A percentile compares a stretch with the other conserved stretches of the same genome.
Evolutionary conservation across 2,888 invertebrate species (phyloP).

Genomic region (Hipparchia sbordonii): DNA sequence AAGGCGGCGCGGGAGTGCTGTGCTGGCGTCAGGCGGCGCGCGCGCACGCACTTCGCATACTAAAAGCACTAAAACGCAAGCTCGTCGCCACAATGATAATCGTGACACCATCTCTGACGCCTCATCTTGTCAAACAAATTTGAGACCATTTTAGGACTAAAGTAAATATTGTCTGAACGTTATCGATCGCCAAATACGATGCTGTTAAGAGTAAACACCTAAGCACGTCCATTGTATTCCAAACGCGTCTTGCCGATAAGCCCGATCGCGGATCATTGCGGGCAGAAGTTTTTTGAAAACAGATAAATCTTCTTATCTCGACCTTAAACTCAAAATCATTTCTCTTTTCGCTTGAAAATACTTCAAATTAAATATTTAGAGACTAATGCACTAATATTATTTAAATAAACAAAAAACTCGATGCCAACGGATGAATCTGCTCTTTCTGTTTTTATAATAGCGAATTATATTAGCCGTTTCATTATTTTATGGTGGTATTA

Average conservation of each 20-base stretch:
- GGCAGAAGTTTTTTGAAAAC: slow-evolving; percentile 49
- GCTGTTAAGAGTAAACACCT: slow-evolving; percentile 51
- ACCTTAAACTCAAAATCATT: neutral
- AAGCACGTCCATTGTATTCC: slow-evolving; percentile 63
- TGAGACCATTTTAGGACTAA: slow-evolving; percentile 50
- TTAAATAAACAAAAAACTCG: neutral
- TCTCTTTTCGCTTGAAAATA: neutral
- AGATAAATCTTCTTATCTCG: slow-evolving; percentile 7
- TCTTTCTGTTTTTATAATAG: neutral
- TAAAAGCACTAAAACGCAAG: slow-evolving; percentile 57
- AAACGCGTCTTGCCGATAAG: slow-evolving; percentile 56
- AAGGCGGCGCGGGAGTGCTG: slow-evolving; percentile 54
- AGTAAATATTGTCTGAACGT: slow-evolving; percentile 66
- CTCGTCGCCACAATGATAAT: slow-evolving; percentile 68
- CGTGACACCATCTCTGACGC: slow-evolving; percentile 64
- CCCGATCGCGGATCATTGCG: slow-evolving; percentile 57
- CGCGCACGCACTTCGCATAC: slow-evolving; percentile 78
- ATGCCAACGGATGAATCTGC: neutral
- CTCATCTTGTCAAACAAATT: slow-evolving; percentile 71
- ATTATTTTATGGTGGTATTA: neutral
- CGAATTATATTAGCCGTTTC: neutral
- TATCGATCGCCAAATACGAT: slow-evolving; percentile 69
- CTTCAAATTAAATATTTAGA: slow-evolving; percentile 8
- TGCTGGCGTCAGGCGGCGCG: slow-evolving; percentile 73
- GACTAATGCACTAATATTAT: neutral